Percentiles rank a stretch among this genome's conserved stretches.
These are phyloP conservation scores for Mobula birostris DNA, from an alignment of 2,113 vertebrate species.

Conservation along the genomic window DNA sequence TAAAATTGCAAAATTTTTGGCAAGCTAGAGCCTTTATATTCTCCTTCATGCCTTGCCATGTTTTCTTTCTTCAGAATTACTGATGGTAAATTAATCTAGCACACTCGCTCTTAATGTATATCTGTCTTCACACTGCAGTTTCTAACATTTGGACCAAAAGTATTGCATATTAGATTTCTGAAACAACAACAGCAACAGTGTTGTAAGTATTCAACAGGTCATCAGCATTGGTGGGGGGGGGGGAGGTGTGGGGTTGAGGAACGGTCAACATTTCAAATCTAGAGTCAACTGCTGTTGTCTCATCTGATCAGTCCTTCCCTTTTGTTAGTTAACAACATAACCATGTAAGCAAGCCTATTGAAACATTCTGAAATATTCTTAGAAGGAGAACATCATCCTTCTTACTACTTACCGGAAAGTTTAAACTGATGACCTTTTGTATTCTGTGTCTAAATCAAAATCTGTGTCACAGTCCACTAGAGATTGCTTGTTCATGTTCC, in stretches of 20 bases:
- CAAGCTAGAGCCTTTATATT: background rate
- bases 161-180: too few species aligned
- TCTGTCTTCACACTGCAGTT: background rate
- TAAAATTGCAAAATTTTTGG: background rate
- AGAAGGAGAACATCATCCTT: background rate
- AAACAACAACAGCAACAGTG: too few species aligned
- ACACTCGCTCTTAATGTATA: background rate
- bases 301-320: too few species aligned
- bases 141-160: too few species aligned
- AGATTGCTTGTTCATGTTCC: background rate
- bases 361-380: too few species aligned
- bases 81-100: background rate
- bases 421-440: background rate
- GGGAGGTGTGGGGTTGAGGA: too few species aligned
- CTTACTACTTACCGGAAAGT: background rate
- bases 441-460: background rate
- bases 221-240: too few species aligned
- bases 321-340: background rate
- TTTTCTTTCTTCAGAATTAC: background rate
- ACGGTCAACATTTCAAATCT: too few species aligned
- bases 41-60: background rate
- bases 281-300: too few species aligned
- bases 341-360: background rate
- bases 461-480: background rate
- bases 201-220: too few species aligned